Conservation (phyloP, 2,797 vertebrate species). For the Sylvia borin region DNA sequence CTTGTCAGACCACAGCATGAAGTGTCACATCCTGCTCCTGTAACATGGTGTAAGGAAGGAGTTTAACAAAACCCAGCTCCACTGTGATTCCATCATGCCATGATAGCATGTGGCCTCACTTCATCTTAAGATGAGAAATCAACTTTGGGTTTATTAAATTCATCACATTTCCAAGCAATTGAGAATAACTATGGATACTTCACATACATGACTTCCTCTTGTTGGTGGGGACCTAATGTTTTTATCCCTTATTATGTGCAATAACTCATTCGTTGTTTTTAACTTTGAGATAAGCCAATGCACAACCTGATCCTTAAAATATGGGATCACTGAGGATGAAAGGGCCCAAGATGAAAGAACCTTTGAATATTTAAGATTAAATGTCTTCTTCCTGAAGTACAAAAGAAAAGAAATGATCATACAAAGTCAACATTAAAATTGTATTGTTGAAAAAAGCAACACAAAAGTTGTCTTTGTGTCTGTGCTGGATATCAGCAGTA, state of each 20-base stretch:
- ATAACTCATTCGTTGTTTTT: fast-evolving
- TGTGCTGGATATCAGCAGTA: neutral
- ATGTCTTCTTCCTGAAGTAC: neutral
- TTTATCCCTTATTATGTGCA: neutral
- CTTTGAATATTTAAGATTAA: neutral
- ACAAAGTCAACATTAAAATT: neutral
- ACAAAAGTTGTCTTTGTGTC: neutral
- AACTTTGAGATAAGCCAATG: neutral
- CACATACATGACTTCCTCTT: neutral
- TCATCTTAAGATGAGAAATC: neutral
- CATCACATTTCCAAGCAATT: neutral
- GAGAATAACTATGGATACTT: neutral
- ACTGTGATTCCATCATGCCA: neutral
- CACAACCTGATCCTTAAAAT: neutral
- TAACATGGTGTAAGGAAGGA: neutral
- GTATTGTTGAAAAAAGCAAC: neutral
- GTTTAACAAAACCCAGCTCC: neutral
- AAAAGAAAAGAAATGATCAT: neutral
- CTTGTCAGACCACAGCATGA: neutral
- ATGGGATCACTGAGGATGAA: neutral
- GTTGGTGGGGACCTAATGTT: neutral
- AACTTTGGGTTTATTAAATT: neutral
- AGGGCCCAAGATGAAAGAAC: neutral
- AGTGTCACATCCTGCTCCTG: neutral
- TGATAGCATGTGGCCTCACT: neutral